Evolutionary conservation across 2,888 invertebrate genomes (phyloP).

Genomic region (Arge pagana): DNA sequence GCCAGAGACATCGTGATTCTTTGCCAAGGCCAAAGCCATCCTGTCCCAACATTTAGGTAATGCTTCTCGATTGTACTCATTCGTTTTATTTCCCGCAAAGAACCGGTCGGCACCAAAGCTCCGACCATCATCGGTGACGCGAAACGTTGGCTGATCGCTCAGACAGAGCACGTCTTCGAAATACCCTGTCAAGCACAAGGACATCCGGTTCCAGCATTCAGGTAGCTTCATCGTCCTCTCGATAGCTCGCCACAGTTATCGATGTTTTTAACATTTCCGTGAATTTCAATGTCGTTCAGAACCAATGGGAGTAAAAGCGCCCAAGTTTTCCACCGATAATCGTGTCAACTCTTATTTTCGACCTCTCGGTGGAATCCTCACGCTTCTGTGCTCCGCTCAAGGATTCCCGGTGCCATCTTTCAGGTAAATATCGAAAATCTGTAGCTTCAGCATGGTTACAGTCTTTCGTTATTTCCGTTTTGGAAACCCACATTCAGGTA

Average conservation of each 20-base stretch:
- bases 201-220: slow-evolving; percentile 72
- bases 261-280: neutral
- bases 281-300: slow-evolving; percentile 55
- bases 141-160: slow-evolving; percentile 52
- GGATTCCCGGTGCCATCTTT: slow-evolving; percentile 73
- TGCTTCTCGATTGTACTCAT: slow-evolving; percentile 18
- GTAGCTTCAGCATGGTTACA: neutral
- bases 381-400: slow-evolving; percentile 71
- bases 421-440: slow-evolving; percentile 64
- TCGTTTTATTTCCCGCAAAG: slow-evolving; percentile 35
- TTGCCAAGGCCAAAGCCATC: slow-evolving; percentile 71
- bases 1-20: slow-evolving; percentile 60
- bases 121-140: slow-evolving; percentile 53
- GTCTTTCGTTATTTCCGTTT: neutral
- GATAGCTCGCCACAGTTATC: slow-evolving; percentile 12
- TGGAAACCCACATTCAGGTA: too few species aligned
- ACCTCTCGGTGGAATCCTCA: slow-evolving; percentile 60
- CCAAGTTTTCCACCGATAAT: slow-evolving; percentile 65
- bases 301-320: slow-evolving; percentile 65
- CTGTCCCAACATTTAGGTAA: slow-evolving; percentile 75
- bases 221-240: slow-evolving; percentile 61
- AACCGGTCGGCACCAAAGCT: slow-evolving; percentile 55
- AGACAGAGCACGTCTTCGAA: slow-evolving; percentile 59
- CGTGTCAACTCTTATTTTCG: slow-evolving; percentile 62
- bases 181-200: slow-evolving; percentile 74